phyloP scores from a whole-genome alignment of 2,888 invertebrate species.

The Apomyelois bistriatella region DNA sequence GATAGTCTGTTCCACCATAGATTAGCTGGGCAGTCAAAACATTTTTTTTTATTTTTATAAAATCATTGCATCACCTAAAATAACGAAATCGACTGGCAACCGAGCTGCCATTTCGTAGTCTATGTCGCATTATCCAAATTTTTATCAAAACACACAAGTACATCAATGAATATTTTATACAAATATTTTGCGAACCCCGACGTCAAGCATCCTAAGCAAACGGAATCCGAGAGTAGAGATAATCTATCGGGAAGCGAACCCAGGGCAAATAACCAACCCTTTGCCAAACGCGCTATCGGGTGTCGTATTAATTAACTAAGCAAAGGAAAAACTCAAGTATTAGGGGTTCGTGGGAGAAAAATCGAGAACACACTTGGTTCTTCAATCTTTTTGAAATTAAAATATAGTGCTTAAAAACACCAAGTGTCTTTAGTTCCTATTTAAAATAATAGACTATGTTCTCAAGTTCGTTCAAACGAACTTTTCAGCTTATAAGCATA shows the following conservation, averaged over 20 bases:
- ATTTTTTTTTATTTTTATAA: no score
- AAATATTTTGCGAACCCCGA: constrained; percentile 11
- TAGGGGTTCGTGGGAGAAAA: neutral
- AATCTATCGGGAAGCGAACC: constrained; percentile 47
- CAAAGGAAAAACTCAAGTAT: constrained; percentile 14
- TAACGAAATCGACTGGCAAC: no score
- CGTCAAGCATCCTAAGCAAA: constrained; percentile 41
- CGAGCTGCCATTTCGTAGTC: no score
- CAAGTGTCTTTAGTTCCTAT: no score
- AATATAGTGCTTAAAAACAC: no score
- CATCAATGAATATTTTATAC: constrained; percentile 17
- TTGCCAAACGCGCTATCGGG: constrained; percentile 44
- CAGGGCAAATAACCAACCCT: constrained; percentile 52
- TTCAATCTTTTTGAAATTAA: no score
- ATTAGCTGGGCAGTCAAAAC: no score
- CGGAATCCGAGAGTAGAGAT: constrained; percentile 37
- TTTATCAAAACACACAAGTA: neutral
- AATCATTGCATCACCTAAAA: no score
- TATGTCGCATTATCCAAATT: neutral
- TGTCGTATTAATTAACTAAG: constrained; percentile 61
- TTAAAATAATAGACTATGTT: no score
- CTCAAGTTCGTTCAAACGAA: no score
- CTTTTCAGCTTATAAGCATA: no score
- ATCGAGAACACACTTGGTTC: neutral
- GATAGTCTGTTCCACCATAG: no score